Evolutionary conservation across 2,113 vertebrate genomes (phyloP).

Genomic region (Poeciliopsis prolifica): DNA sequence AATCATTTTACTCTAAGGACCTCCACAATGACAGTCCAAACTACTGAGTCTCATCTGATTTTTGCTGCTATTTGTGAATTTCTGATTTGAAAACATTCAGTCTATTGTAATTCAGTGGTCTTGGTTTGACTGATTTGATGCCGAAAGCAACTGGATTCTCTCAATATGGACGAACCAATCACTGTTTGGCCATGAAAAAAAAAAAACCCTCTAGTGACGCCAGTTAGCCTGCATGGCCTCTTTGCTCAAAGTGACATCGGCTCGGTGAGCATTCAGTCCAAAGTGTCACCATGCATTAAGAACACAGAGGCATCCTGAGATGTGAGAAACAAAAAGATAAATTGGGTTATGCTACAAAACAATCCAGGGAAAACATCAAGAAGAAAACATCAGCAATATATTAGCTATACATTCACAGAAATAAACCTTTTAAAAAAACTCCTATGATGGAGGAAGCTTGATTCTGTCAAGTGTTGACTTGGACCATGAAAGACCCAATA

Average conservation of each 20-base stretch:
- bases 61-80: too few relatives aligned
- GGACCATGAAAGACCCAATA: background rate
- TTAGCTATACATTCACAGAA: background rate
- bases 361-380: too few relatives aligned
- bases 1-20: too few relatives aligned
- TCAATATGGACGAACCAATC: background rate
- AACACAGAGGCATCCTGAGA: background rate
- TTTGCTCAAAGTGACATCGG: background rate
- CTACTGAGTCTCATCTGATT: too few relatives aligned
- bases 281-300: background rate
- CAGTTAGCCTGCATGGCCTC: background rate
- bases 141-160: background rate
- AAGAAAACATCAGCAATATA: background rate
- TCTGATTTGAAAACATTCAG: too few relatives aligned
- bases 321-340: too few relatives aligned
- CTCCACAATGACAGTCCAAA: too few relatives aligned
- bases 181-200: background rate
- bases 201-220: background rate
- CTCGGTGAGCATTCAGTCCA: background rate
- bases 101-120: background rate
- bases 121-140: background rate
- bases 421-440: background rate
- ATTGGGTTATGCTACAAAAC: too few relatives aligned
- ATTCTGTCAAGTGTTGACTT: background rate
- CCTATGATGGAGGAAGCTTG: background rate